A percentile compares a stretch with the other conserved stretches of the same genome.
These are phyloP conservation scores for Nematostella vectensis DNA, from an alignment of 92 coral and sea anemone genomes.

Conservation along the genomic window DNA sequence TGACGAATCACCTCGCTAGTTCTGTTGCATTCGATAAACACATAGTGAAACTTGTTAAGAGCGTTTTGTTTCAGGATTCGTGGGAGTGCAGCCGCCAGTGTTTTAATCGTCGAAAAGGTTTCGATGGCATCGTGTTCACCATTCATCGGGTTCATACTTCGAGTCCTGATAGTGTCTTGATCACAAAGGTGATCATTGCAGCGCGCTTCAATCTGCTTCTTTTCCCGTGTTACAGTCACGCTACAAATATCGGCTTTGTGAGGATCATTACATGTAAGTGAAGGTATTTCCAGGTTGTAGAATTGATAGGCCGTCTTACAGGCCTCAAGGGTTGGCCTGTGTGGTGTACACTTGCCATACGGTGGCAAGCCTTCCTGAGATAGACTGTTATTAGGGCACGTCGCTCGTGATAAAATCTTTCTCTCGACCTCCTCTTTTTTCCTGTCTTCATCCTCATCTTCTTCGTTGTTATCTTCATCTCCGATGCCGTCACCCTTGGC, in stretches of 20 bases:
- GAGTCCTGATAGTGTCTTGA: constrained; percentile 5
- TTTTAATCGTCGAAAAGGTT: constrained; percentile 19
- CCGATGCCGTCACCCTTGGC: too few species aligned
- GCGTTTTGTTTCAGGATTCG: constrained; percentile 32
- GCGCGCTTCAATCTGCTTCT: constrained; percentile 11
- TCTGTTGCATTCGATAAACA: constrained; percentile 39
- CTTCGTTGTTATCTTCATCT: too few species aligned
- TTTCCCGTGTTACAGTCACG: background rate
- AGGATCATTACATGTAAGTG: constrained; percentile 25
- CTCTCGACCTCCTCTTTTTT: background rate
- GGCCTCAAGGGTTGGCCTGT: constrained; percentile 34
- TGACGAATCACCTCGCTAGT: constrained; percentile 16
- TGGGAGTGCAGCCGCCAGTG: constrained; percentile 33
- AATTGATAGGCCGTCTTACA: constrained; percentile 37
- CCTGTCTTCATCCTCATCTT: background rate
- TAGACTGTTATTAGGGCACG: constrained; percentile 24
- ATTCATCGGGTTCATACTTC: constrained; percentile 30
- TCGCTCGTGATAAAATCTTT: too few species aligned
- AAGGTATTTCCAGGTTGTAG: constrained; percentile 21
- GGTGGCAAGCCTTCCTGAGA: constrained; percentile 8
- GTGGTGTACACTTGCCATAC: constrained; percentile 62
- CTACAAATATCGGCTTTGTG: constrained; percentile 45
- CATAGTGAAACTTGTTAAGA: constrained; percentile 32
- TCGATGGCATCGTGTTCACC: constrained; percentile 18
- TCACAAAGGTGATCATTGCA: constrained; percentile 32